These are phyloP conservation scores for Xestia c-nigrum DNA, from an alignment of 2,888 invertebrate genomes.

Conservation along the genomic window DNA sequence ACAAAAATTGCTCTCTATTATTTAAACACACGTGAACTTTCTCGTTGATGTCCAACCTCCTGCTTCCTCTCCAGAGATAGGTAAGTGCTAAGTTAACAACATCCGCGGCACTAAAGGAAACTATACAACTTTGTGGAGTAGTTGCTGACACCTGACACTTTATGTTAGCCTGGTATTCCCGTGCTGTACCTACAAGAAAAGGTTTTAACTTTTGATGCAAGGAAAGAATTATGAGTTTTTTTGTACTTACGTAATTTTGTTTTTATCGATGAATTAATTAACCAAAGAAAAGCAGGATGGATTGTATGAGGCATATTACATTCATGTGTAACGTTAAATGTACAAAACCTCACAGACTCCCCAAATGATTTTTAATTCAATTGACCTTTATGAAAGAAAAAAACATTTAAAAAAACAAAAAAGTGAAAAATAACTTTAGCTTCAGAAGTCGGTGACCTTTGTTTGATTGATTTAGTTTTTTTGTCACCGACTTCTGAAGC, in stretches of 20 bases:
- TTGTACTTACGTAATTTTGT: background rate
- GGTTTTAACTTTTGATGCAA: background rate
- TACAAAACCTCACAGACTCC: too few species aligned
- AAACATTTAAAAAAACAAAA: too few species aligned
- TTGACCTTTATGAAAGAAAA: too few species aligned
- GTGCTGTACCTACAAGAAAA: background rate
- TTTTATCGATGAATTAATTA: background rate
- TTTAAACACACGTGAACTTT: background rate
- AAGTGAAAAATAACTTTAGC: too few species aligned
- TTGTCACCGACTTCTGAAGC: too few species aligned
- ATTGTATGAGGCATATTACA: background rate
- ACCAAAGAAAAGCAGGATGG: background rate
- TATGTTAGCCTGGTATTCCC: slow-evolving; percentile 1
- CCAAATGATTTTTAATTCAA: too few species aligned
- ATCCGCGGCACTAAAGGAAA: slow-evolving; percentile 4
- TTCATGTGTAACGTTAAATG: too few species aligned
- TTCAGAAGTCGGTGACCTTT: too few species aligned
- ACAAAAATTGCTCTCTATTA: background rate
- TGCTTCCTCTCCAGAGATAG: slow-evolving; percentile 6
- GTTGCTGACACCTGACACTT: slow-evolving; percentile 17
- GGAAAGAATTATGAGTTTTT: background rate
- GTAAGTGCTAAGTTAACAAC: slow-evolving; percentile 49
- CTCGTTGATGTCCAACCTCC: slow-evolving; percentile 14
- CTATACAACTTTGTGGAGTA: slow-evolving; percentile 31
- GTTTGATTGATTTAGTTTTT: too few species aligned